Evolutionary conservation across 2,888 invertebrate species (phyloP).

Genomic region (Prosapia bicincta): DNA sequence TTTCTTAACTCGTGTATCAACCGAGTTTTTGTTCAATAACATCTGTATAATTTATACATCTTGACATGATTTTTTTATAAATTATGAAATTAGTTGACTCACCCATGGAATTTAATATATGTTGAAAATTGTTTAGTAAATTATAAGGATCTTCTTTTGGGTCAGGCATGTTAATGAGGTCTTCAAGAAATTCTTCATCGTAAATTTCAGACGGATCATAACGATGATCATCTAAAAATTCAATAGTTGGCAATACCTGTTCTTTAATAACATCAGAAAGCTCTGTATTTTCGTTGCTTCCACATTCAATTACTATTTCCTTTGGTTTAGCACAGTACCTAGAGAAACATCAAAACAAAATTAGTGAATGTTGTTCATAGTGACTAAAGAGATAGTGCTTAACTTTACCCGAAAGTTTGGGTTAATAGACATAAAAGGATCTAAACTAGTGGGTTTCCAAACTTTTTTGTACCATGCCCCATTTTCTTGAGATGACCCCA

Average conservation of each 20-base stretch:
- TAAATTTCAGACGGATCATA: constrained; percentile 61
- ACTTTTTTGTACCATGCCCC: too few relatives aligned
- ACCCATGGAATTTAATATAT: constrained; percentile 67
- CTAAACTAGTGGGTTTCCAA: too few relatives aligned
- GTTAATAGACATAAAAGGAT: too few relatives aligned
- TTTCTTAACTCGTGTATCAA: too few relatives aligned
- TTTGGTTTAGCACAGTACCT: constrained; percentile 51
- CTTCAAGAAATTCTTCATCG: constrained; percentile 66
- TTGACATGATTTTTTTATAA: constrained; percentile 24
- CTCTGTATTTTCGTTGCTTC: constrained; percentile 49
- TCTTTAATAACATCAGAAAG: constrained; percentile 55
- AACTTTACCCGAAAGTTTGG: too few relatives aligned
- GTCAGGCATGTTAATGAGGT: constrained; percentile 73
- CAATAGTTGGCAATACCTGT: constrained; percentile 53
- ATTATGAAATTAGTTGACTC: constrained; percentile 40
- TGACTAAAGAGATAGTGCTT: too few relatives aligned
- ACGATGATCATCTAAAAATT: constrained; percentile 75
- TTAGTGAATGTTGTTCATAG: too few relatives aligned
- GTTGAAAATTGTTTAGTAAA: constrained; percentile 65
- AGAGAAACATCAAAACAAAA: neutral
- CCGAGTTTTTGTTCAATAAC: too few relatives aligned
- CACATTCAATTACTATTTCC: constrained; percentile 52
- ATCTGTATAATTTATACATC: neutral
- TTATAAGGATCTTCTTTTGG: constrained; percentile 72
- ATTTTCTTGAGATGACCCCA: too few relatives aligned